Evolutionary conservation across 2,888 invertebrate genomes (phyloP).

Genomic region (Molorchus minor): DNA sequence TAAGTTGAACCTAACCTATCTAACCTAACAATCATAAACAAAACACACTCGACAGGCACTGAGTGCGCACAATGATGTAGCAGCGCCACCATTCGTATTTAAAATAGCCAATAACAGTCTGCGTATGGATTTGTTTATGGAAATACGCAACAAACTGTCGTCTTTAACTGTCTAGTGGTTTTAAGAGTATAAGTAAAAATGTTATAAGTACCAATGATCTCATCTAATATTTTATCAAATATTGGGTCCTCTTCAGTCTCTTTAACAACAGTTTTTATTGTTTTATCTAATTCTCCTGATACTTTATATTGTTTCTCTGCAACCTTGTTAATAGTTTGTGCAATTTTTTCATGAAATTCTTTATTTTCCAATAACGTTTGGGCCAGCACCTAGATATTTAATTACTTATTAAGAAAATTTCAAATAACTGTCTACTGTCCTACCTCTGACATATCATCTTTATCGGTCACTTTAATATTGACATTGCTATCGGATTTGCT

Average conservation of each 20-base stretch:
- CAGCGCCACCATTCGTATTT: too few species aligned
- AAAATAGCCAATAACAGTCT: too few species aligned
- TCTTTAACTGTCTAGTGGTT: too few species aligned
- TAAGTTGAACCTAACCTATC: too few species aligned
- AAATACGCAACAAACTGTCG: too few species aligned
- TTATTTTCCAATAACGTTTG: constrained; percentile 64
- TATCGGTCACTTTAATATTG: constrained; percentile 24
- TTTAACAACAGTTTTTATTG: constrained; percentile 64
- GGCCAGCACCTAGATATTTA: constrained; percentile 55
- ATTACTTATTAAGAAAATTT: not conserved
- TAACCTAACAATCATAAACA: too few species aligned
- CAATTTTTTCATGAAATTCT: constrained; percentile 66
- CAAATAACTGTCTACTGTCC: constrained; percentile 2
- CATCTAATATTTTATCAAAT: constrained; percentile 64
- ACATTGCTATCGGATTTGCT: constrained; percentile 12
- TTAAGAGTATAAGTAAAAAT: too few species aligned
- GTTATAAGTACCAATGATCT: constrained; percentile 63
- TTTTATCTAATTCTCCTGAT: constrained; percentile 60
- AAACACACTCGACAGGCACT: too few species aligned
- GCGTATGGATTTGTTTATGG: too few species aligned
- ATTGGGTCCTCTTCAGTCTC: constrained; percentile 65
- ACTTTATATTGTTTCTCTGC: constrained; percentile 47
- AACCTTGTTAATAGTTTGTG: constrained; percentile 66
- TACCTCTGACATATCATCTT: constrained; percentile 33
- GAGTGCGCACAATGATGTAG: too few species aligned